A percentile compares a stretch with the other conserved stretches of the same genome.
Conservation (phyloP, 2,113 vertebrate species). For the Oryzias melastigma region DNA sequence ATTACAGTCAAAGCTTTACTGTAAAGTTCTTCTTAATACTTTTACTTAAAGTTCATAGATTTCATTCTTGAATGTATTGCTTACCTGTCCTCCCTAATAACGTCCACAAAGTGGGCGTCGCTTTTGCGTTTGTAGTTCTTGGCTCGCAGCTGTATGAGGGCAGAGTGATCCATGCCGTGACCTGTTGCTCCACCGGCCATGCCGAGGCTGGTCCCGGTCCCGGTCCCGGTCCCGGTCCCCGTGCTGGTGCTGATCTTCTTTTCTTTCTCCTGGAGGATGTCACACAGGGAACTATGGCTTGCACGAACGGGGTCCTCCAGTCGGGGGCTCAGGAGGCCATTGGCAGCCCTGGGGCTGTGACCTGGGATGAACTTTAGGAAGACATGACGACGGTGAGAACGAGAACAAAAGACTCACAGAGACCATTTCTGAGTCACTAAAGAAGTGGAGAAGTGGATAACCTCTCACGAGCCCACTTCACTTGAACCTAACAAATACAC, state of each 20-base stretch:
- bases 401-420: not conserved
- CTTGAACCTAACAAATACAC: too few relatives aligned
- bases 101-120: conserved; percentile 95
- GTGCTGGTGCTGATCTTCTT: conserved; percentile 70
- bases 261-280: conserved; percentile 92
- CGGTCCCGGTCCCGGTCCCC: conserved; percentile 74
- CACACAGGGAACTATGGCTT: conserved; percentile 91
- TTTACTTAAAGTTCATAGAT: conserved; percentile 12
- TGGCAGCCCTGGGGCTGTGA: conserved; percentile 81
- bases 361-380: conserved; percentile 61
- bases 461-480: too few relatives aligned
- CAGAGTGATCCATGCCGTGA: conserved; percentile 85
- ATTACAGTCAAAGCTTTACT: too few relatives aligned
- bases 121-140: conserved; percentile 94
- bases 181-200: conserved; percentile 71
- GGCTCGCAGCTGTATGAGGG: conserved; percentile 90
- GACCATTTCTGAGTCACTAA: too few relatives aligned
- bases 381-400: conserved; percentile 20
- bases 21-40: too few relatives aligned
- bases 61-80: conserved; percentile 57
- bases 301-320: conserved; percentile 81
- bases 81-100: conserved; percentile 97
- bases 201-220: conserved; percentile 66
- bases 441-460: too few relatives aligned
- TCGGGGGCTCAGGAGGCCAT: conserved; percentile 88